Conservation (phyloP, 53 echinoderm and acorn worm species). For the Arbacia lixula region DNA sequence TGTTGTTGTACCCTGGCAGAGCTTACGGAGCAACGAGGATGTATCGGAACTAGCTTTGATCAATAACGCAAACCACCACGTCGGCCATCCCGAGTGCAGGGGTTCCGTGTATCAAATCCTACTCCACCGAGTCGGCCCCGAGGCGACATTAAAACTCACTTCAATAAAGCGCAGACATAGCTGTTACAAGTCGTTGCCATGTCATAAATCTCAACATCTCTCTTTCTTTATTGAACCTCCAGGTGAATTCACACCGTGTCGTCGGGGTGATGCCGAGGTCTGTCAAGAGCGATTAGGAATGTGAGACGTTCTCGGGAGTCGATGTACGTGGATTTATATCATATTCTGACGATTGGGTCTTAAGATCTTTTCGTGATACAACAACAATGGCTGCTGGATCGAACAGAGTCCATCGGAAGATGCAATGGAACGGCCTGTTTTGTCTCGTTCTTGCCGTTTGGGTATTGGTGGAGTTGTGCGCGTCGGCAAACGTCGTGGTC, state of each 20-base stretch:
- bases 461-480: background rate
- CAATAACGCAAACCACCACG: constrained; percentile 33
- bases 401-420: background rate
- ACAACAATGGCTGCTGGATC: constrained; percentile 13
- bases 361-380: constrained; percentile 1
- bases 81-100: background rate
- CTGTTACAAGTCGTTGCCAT: background rate
- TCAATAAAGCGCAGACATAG: background rate
- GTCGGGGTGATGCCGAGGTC: background rate
- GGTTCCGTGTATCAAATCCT: constrained; percentile 14
- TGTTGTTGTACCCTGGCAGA: constrained; percentile 30
- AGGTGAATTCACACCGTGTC: background rate
- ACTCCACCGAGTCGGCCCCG: constrained; percentile 10
- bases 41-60: constrained; percentile 16
- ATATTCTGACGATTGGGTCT: constrained; percentile 40
- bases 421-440: background rate
- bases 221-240: constrained; percentile 16
- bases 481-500: background rate
- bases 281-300: background rate
- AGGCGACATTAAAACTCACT: constrained; percentile 2
- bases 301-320: constrained; percentile 4
- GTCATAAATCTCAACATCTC: constrained; percentile 42
- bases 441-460: constrained; percentile 19
- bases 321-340: constrained; percentile 27
- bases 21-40: constrained; percentile 2